Evolutionary conservation across 2,888 invertebrate genomes (phyloP).

Genomic region (Mactromeris polynyma): DNA sequence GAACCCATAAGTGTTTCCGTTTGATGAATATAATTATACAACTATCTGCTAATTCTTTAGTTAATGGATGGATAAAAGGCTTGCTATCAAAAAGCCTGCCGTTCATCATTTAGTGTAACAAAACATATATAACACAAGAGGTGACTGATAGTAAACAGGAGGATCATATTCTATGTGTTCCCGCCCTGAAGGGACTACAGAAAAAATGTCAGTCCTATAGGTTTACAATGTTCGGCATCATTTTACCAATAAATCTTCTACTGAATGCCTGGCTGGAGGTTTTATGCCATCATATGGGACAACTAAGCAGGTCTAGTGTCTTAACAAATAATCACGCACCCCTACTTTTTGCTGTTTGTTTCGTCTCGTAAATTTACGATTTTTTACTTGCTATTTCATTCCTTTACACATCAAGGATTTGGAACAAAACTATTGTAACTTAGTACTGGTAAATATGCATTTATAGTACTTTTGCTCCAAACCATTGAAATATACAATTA

Average conservation of each 20-base stretch:
- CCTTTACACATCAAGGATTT: neutral
- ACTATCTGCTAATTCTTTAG: too few relatives aligned
- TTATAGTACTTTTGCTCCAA: too few relatives aligned
- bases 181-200: neutral
- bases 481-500: neutral
- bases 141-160: neutral
- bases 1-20: too few relatives aligned
- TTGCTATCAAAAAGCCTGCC: neutral
- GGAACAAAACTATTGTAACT: too few relatives aligned
- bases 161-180: neutral
- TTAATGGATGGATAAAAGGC: neutral
- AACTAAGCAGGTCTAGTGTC: neutral
- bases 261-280: neutral
- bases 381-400: neutral
- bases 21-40: too few relatives aligned
- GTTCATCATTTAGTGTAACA: neutral
- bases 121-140: neutral
- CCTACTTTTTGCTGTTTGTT: neutral
- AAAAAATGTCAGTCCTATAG: neutral
- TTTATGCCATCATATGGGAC: neutral
- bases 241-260: constrained; percentile 40
- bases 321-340: neutral
- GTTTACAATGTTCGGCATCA: constrained; percentile 14
- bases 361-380: neutral
- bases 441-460: too few relatives aligned